These are phyloP conservation scores for Ernsta delagoae DNA, from an alignment of 2,888 invertebrate species.

Conservation along the genomic window DNA sequence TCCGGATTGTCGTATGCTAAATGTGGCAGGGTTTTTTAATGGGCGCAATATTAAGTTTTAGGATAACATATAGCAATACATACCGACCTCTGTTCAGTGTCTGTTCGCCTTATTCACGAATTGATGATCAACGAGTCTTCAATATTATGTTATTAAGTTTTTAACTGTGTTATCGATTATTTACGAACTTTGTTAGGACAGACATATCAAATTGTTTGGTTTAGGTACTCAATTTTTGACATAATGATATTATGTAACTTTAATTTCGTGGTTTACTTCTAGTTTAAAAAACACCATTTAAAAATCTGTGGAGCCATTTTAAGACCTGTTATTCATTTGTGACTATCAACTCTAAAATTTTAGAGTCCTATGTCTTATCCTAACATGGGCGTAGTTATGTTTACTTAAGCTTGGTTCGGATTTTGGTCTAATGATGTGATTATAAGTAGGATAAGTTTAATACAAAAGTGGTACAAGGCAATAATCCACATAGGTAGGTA, in stretches of 20 bases:
- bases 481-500: no score
- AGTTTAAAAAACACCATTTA: no score
- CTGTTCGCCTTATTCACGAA: conserved; percentile 27
- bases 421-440: conserved; percentile 1
- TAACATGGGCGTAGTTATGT: conserved; percentile 9
- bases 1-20: conserved; percentile 9
- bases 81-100: conserved; percentile 20
- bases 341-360: no score
- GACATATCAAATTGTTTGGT: not conserved
- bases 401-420: conserved; percentile 19
- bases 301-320: no score
- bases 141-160: conserved; percentile 16
- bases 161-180: conserved; percentile 4
- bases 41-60: conserved; percentile 27
- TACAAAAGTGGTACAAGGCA: no score
- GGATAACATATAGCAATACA: conserved; percentile 27
- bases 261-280: no score
- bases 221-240: not conserved
- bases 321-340: no score
- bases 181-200: conserved; percentile 17
- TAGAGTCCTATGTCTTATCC: not conserved
- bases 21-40: conserved; percentile 16
- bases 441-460: not conserved
- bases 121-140: conserved; percentile 28
- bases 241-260: not conserved